phyloP scores from a whole-genome alignment of 2,113 vertebrate genomes.

The Perccottus glenii region DNA sequence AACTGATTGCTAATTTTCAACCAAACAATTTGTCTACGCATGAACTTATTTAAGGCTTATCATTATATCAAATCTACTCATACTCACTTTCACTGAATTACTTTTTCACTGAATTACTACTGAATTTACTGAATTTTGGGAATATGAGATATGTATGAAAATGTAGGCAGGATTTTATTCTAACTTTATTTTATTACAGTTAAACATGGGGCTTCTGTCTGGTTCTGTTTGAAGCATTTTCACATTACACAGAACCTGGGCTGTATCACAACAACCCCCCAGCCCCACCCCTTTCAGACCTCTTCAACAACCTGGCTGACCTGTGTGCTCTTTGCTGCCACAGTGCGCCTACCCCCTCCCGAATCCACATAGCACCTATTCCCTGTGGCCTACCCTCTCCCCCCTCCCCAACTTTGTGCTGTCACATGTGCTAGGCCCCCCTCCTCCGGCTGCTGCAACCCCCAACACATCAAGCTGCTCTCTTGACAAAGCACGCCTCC shows the following conservation, averaged over 20 bases:
- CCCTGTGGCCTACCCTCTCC: constrained; percentile 17
- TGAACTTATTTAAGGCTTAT: too few species aligned
- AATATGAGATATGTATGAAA: too few species aligned
- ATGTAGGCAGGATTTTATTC: too few species aligned
- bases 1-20: too few species aligned
- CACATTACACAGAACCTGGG: constrained; percentile 3
- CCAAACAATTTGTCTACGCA: too few species aligned
- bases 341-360: constrained; percentile 27
- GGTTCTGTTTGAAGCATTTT: neutral
- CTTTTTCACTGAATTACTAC: too few species aligned
- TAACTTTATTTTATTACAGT: too few species aligned
- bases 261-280: constrained; percentile 19
- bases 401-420: constrained; percentile 26
- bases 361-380: constrained; percentile 30
- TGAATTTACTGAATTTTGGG: too few species aligned
- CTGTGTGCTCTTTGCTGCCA: constrained; percentile 40
- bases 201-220: too few species aligned
- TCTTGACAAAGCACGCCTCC: constrained; percentile 50
- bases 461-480: constrained; percentile 27
- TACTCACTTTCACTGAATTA: too few species aligned
- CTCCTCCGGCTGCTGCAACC: constrained; percentile 3
- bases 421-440: constrained; percentile 44
- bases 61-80: too few species aligned
- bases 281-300: constrained; percentile 10
- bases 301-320: constrained; percentile 43